Base-by-base conservation (phyloP, 2,113 vertebrate species). In the Antidorcas marsupialis region DNA sequence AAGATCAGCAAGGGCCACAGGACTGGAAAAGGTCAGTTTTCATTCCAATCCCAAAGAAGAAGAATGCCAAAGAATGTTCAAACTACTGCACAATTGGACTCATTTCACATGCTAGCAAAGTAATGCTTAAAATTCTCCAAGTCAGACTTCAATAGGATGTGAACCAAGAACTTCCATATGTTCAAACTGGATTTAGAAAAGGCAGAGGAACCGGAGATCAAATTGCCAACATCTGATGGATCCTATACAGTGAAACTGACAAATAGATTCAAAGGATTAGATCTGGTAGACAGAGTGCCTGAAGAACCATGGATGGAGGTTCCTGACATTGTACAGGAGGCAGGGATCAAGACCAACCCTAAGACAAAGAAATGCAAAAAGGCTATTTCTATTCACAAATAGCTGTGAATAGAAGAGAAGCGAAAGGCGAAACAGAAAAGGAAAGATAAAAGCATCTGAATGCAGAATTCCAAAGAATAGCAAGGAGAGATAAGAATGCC, bases 251-350 rank as follows among this genome's bases (percentile, higher is more conserved):
- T 11, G 17, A 1, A 67, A 11, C 2, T 67, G n/a, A 36, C 64
- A 67, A 36, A 21, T 36, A 67, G n/a, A 67, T 36, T 67, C 64
- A 36, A 21, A 9, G 17, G n/a, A 21, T 67, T 67, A 36, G 64
- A 36, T 36, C 33, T 67, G 64, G 21, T 5, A 67, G 64, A 67
- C 62, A 67, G 16, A 19, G 33, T n/a, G 33, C 62, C 33, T 67
- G 62, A 67, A 67, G 62, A 67, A 67, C 33, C 9, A 67, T n/a
- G 33, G 62, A n/a, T 67, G 16, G 62, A 67, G 16, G 7, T n/a
- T n/a, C 0, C 0, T 10, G 62, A 67, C 16, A n/a, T 4, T n/a
- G 62, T n/a, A 67, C 3, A 67, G 33, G 62, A 67, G 33, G 16
- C 62, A 67, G 62, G 16, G 16, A 67, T n/a, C 33, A 67, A 67